These are phyloP conservation scores for Cerastoderma edule DNA, from an alignment of 2,888 invertebrate genomes.

Conservation along the genomic window DNA sequence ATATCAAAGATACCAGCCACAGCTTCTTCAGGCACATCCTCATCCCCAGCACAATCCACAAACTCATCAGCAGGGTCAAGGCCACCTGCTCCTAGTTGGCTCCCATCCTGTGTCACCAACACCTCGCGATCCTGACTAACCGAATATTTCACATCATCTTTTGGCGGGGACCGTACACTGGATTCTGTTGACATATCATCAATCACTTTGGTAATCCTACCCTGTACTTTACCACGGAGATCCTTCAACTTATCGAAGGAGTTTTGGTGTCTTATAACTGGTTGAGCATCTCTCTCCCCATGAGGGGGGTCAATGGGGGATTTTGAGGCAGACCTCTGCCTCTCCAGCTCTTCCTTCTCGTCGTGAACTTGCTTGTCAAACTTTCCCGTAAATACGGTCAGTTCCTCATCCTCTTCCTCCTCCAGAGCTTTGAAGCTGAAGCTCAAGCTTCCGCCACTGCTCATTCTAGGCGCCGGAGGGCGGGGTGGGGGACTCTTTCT, in stretches of 20 bases:
- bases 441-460: constrained; percentile 60
- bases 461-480: constrained; percentile 35
- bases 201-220: constrained; percentile 70
- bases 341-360: constrained; percentile 41
- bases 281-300: constrained; percentile 23
- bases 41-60: constrained; percentile 32
- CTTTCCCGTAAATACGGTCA: constrained; percentile 71
- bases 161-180: no score
- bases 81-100: constrained; percentile 13
- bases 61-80: constrained; percentile 45
- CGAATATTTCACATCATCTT: no score
- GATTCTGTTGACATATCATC: constrained; percentile 66
- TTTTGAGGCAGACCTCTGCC: constrained; percentile 39
- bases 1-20: constrained; percentile 17
- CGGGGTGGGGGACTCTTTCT: constrained; percentile 44
- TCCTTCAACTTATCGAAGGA: constrained; percentile 65
- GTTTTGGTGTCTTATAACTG: constrained; percentile 52
- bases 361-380: constrained; percentile 66
- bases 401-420: constrained; percentile 75
- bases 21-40: constrained; percentile 19
- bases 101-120: no score
- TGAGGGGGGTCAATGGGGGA: constrained; percentile 20
- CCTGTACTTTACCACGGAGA: constrained; percentile 62
- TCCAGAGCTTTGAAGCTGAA: constrained; percentile 76
- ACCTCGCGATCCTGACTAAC: no score